A percentile compares a stretch with the other conserved stretches of the same genome.
phyloP scores from a whole-genome alignment of 2,797 vertebrate genomes.

The Lepus townsendii region DNA sequence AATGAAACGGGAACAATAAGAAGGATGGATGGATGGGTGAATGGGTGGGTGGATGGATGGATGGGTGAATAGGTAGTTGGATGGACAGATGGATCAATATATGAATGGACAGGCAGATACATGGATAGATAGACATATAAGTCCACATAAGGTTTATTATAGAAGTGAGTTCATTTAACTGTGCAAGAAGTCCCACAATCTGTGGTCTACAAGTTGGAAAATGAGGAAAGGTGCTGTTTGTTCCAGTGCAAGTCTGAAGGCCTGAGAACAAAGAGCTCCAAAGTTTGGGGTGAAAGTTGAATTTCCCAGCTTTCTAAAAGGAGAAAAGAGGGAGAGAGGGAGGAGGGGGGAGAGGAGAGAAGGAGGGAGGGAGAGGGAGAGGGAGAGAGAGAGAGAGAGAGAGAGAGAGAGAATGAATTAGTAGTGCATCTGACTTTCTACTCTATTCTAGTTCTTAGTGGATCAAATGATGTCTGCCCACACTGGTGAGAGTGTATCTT shows the following conservation, averaged over 20 bases:
- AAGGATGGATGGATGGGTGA: no score
- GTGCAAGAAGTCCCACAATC: background rate
- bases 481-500: background rate
- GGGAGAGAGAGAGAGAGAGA: background rate
- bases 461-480: background rate
- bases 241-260: background rate
- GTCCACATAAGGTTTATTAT: background rate
- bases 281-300: background rate
- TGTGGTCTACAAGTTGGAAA: background rate
- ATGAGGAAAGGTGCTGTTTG: background rate
- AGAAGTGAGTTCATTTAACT: background rate
- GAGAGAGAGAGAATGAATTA: background rate
- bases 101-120: no score
- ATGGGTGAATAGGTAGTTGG: no score
- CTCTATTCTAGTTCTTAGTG: background rate
- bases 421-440: background rate
- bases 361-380: background rate
- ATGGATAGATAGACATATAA: no score
- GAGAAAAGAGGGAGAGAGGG: no score
- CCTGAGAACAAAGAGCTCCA: background rate
- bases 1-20: no score
- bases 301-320: background rate
- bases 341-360: rapidly evolving
- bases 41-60: no score
- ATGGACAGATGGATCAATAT: no score